Base-by-base conservation (phyloP, 2,888 invertebrate genomes). In the Erpobdella octoculata region DNA sequence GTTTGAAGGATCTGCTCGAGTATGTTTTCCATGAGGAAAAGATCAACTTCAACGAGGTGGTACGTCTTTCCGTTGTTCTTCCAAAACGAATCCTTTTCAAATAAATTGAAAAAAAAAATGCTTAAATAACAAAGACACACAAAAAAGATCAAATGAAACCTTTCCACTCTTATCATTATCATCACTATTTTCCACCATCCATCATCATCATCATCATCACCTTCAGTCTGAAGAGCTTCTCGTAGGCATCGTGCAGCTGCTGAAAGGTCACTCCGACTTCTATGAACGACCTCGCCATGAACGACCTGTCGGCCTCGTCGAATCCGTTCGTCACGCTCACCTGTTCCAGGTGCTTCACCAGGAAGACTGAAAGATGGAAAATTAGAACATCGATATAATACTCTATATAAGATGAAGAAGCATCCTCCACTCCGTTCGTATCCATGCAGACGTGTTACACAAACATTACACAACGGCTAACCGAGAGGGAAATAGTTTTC, bases 51-150 rank as follows among this genome's bases (percentile, higher is more conserved):
- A 76, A 92, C 88, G 75, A 92, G 86, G 85, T 93, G 92, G 81
- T 89, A 89, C 83, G 93, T 92, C 80, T 91, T 89, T 71, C 91
- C 90, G 83, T 90, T 88, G 28, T 89, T 88, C 73, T 90, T 87
- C 93, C 93, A 94, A 78, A 89, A 89, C 71, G 90, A 88, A 82
- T 93, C 92, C 84, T 91, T 80, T 41, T 41, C 9, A 41, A 12
- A 18, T 41, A 12, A 41, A 12, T 9, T 18, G 41, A 41, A 41
- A 18, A 41, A 9, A 18, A 41, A 18, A 41, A 9, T 41, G 9
- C 9, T 41, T 18, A 18, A 9, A 46, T 46, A 46, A 46, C 46
- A 3, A 46, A 46, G 21, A n/a, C 46, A 18, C 18, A 5, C 46
- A 46, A 46, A 46, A 46, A 21, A 46, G 5, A 46, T 46, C 53